A percentile compares a stretch with the other conserved stretches of the same genome.
Conservation (phyloP, 2,797 vertebrate species). For the Liparis tanakae region DNA sequence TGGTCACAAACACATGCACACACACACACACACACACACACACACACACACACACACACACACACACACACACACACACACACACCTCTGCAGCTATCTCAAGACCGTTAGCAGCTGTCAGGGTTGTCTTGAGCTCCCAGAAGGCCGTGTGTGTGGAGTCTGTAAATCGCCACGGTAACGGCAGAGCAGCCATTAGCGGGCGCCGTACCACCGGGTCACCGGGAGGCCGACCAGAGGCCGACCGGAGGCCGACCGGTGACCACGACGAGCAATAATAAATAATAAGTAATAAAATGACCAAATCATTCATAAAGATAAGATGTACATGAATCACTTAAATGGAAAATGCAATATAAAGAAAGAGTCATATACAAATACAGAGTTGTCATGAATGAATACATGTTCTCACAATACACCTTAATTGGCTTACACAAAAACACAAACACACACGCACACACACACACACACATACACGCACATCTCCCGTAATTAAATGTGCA, state of each 20-base stretch:
- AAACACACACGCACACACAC: conserved; percentile 8
- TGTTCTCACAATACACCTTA: conserved; percentile 5
- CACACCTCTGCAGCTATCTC: conserved; percentile 24
- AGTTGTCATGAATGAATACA: conserved; percentile 5
- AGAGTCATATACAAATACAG: too few relatives aligned
- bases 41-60: too few relatives aligned
- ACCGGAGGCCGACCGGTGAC: too few relatives aligned
- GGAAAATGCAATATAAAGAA: too few relatives aligned
- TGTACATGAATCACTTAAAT: too few relatives aligned
- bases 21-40: too few relatives aligned
- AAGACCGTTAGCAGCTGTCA: conserved; percentile 53
- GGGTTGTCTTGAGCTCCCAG: conserved; percentile 58
- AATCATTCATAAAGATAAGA: too few relatives aligned
- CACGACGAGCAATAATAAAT: too few relatives aligned
- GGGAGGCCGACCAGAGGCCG: conserved; percentile 25
- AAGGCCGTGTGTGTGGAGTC: conserved; percentile 40
- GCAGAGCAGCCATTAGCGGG: conserved; percentile 58
- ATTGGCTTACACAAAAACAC: neutral
- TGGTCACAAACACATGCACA: too few relatives aligned
- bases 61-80: too few relatives aligned
- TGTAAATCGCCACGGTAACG: conserved; percentile 51
- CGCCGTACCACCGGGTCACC: too few relatives aligned
- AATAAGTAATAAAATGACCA: too few relatives aligned
- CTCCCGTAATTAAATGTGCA: conserved; percentile 26
- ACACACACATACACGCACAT: neutral